Percentiles rank a stretch among this genome's conserved stretches.
Evolutionary conservation across 2,113 vertebrate species (phyloP).

Genomic region (Phaetusa simplex): DNA sequence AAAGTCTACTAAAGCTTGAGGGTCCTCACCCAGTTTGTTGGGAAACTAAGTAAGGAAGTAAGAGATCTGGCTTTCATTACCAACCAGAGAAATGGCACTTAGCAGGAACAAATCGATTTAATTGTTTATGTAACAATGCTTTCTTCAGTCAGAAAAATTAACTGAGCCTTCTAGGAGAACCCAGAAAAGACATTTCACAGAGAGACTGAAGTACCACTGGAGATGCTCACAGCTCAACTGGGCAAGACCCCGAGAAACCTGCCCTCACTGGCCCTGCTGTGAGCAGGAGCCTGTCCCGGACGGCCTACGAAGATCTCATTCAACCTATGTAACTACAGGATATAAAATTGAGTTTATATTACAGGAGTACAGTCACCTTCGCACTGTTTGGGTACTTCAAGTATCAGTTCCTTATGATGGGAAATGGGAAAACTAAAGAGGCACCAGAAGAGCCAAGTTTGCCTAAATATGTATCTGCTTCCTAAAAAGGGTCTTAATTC

Average conservation of each 20-base stretch:
- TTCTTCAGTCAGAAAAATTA: background rate
- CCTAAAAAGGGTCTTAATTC: background rate
- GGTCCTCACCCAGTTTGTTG: background rate
- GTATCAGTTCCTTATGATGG: background rate
- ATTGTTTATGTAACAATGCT: background rate
- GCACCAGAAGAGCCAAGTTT: background rate
- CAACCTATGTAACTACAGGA: background rate
- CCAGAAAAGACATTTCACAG: background rate
- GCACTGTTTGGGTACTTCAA: background rate
- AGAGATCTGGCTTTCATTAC: background rate
- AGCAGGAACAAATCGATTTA: background rate
- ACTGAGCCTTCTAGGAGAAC: background rate
- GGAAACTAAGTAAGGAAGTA: background rate
- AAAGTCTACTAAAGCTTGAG: background rate
- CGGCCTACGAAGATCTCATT: background rate
- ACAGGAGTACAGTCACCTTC: background rate
- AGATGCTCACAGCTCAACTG: background rate
- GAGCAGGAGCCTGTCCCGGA: background rate
- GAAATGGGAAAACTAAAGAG: background rate
- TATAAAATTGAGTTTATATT: background rate
- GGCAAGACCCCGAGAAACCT: background rate
- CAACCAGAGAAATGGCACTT: background rate
- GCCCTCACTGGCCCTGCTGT: background rate
- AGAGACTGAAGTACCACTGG: background rate
- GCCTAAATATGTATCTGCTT: background rate